Evolutionary conservation across 2,888 invertebrate species (phyloP), one percentile per base, ranked within the genome.

Genomic region (Graphium colonna): DNA sequence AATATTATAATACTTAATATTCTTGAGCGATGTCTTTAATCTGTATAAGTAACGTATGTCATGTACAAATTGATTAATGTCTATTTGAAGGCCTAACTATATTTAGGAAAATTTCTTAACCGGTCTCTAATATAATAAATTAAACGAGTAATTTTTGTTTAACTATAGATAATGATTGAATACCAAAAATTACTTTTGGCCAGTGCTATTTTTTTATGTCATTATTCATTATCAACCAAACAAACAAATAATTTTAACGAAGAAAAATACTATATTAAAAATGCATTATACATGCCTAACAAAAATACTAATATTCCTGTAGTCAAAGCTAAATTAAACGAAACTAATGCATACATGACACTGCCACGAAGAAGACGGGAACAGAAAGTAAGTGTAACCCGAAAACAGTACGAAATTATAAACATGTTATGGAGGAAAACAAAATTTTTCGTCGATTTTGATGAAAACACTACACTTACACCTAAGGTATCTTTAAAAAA

Each of bases 381-480:
- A 74, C 69, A 75, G 61, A 69, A 73, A 4, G 71, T 68, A 12
- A 71, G 74, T 71, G 69, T 76, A 2, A 79, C 71, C 28, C 67
- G 68, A 53, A 80, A 78, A 51, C 78, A 81, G 50, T 78, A 79
- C 65, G 79, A 80, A 70, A 72, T 83, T 36, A 65, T 83, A 5
- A 82, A 84, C 52, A 71, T 82, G 68, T 60, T 82, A 1, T 76
- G 78, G 77, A 75, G 74, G 51, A 84, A 77, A 66, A 78, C 76
- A 5, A 82, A 79, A 56, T 61, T 73, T 55, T 75, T 74, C 57
- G 16, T 62, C n/a, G 62, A 77, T 33, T n/a, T 62, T 5, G 66
- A 71, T 28, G 52, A 13, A 12, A 36, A 36, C n/a, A n/a, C n/a
- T n/a, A n/a, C n/a, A 36, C 12, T 12, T 12, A 13, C 36, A n/a